These are phyloP conservation scores for Platypus cylindrus DNA, from an alignment of 2,888 invertebrate species.

Conservation along the genomic window DNA sequence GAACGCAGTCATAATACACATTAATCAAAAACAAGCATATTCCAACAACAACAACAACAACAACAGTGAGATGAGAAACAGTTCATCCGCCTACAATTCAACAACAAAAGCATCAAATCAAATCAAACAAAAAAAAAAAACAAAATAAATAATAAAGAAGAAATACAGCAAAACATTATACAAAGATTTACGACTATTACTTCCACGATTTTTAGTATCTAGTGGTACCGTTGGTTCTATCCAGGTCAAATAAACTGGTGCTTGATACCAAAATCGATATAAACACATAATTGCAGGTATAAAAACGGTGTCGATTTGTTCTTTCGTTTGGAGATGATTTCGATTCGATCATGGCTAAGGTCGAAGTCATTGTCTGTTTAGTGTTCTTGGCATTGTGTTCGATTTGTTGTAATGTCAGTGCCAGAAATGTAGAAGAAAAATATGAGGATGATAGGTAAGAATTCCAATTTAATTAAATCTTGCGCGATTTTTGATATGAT, in stretches of 20 bases:
- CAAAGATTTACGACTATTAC: conserved; percentile 9
- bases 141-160: background rate
- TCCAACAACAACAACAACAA: no score
- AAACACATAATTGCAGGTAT: no score
- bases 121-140: conserved; percentile 6
- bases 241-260: conserved; percentile 12
- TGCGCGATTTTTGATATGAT: background rate
- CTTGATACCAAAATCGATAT: conserved; percentile 7
- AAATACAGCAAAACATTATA: conserved; percentile 3
- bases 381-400: conserved; percentile 6
- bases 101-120: conserved; percentile 6
- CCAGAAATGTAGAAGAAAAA: conserved; percentile 1
- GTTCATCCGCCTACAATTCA: conserved; percentile 9
- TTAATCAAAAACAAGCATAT: no score
- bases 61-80: background rate
- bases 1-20: no score
- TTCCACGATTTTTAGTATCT: conserved; percentile 11
- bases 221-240: conserved; percentile 13
- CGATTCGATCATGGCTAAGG: conserved; percentile 13
- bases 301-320: conserved; percentile 9
- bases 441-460: conserved; percentile 6
- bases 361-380: conserved; percentile 5
- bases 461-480: background rate
- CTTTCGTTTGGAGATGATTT: conserved; percentile 7
- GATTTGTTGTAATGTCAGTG: conserved; percentile 3